Percentiles rank a stretch among this genome's conserved stretches.
phyloP scores from a whole-genome alignment of 2,888 invertebrate genomes.

The Apomyelois bistriatella region DNA sequence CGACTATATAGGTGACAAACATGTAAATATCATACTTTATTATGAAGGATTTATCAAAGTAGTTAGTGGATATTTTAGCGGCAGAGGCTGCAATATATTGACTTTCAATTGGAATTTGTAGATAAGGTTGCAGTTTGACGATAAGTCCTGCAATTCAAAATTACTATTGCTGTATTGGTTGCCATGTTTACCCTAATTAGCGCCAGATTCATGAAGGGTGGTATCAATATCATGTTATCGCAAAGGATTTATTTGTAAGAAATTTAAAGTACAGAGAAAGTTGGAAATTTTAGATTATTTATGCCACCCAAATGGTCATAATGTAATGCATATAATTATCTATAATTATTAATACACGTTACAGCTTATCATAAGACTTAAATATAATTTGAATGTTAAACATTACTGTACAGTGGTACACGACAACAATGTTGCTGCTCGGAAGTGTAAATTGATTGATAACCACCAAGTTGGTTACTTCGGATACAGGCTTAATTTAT shows the following conservation, averaged over 20 bases:
- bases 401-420: not conserved
- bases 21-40: no score
- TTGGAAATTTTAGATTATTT: constrained; percentile 17
- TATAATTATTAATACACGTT: constrained; percentile 13
- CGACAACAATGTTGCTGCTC: not conserved
- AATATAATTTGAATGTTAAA: constrained; percentile 7
- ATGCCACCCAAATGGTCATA: constrained; percentile 19
- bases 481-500: not conserved
- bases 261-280: not conserved
- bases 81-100: constrained; percentile 30
- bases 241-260: not conserved
- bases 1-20: no score
- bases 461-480: not conserved
- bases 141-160: constrained; percentile 44
- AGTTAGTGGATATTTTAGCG: not conserved
- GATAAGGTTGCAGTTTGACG: constrained; percentile 46
- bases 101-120: constrained; percentile 38
- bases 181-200: constrained; percentile 30
- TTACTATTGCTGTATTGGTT: constrained; percentile 46
- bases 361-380: constrained; percentile 19
- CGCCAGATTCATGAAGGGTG: constrained; percentile 16
- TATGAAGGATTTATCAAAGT: no score
- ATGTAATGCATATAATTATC: constrained; percentile 14
- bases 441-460: not conserved
- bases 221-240: constrained; percentile 17